Conservation (phyloP, 2,797 vertebrate species). For the Miopithecus talapoin region DNA sequence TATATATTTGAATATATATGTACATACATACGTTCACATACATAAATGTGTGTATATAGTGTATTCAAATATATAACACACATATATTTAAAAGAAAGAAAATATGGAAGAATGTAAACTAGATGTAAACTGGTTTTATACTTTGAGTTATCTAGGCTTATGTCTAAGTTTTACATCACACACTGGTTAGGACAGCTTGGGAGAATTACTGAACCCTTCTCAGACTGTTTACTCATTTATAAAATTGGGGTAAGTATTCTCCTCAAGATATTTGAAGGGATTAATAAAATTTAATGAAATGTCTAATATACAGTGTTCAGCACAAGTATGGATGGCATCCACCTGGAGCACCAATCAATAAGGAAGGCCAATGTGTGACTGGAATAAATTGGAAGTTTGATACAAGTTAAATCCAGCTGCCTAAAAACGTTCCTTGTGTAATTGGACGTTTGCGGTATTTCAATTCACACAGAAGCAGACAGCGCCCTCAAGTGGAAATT, state of each 20-base stretch:
- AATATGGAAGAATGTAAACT: background rate
- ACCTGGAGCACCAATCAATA: background rate
- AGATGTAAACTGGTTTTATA: background rate
- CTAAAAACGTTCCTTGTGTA: background rate
- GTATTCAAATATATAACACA: background rate
- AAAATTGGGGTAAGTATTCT: constrained; percentile 32
- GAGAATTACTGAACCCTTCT: constrained; percentile 31
- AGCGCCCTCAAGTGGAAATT: constrained; percentile 61
- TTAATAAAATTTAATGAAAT: constrained; percentile 31
- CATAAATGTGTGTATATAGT: background rate
- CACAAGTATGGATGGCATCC: background rate
- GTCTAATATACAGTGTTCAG: background rate
- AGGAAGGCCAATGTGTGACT: background rate
- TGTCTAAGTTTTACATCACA: constrained; percentile 6
- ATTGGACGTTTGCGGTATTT: background rate
- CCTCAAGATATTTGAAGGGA: constrained; percentile 18
- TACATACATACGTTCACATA: background rate
- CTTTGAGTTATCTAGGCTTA: background rate
- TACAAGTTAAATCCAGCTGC: background rate
- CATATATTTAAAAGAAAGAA: background rate
- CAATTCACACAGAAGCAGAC: constrained; percentile 40
- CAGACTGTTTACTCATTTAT: background rate
- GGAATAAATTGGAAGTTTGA: background rate
- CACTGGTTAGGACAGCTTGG: background rate
- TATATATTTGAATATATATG: background rate